Evolutionary conservation across 2,797 vertebrate genomes (phyloP).

Genomic region (Choloepus didactylus): DNA sequence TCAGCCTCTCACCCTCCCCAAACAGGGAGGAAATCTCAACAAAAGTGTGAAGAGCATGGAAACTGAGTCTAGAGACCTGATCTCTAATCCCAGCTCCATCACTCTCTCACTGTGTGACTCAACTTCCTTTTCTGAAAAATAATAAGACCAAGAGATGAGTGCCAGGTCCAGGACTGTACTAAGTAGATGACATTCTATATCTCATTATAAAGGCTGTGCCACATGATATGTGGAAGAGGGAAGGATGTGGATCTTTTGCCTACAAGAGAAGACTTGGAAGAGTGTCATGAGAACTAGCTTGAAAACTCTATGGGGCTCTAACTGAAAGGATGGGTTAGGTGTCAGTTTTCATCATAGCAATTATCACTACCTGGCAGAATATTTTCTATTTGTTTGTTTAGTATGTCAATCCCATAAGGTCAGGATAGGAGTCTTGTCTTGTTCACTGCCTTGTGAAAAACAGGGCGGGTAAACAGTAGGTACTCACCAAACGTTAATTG

Average conservation of each 20-base stretch:
- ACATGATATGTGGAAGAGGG: neutral
- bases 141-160: neutral
- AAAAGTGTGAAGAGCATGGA: accelerated
- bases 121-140: neutral
- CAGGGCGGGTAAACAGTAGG: neutral
- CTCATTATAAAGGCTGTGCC: neutral
- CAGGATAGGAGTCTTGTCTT: accelerated
- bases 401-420: neutral
- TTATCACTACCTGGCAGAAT: neutral
- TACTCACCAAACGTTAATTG: neutral
- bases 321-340: neutral
- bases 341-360: neutral
- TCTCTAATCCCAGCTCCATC: neutral
- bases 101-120: accelerated
- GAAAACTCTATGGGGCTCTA: accelerated
- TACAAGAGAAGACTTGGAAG: neutral
- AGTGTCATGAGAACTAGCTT: accelerated
- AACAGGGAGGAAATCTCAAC: neutral
- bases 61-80: neutral
- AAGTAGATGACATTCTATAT: neutral
- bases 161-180: neutral
- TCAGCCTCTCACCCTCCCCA: no score
- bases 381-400: neutral
- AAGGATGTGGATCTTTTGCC: neutral
- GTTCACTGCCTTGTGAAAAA: neutral